phyloP scores from a whole-genome alignment of 1,140 invertebrate genomes.

The Scaptomyza montana region DNA sequence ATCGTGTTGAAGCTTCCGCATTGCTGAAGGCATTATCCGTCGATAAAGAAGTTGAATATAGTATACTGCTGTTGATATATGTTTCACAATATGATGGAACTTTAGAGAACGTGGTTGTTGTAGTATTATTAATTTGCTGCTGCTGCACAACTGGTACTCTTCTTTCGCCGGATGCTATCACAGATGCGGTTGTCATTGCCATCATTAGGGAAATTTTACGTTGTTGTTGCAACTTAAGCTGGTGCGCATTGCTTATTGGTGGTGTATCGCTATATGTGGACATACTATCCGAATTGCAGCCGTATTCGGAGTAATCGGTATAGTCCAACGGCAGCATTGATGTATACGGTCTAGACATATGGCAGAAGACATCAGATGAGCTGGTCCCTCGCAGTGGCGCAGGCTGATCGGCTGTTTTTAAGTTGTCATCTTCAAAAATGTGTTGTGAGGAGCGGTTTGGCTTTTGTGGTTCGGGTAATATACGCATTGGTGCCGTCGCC shows the following conservation, averaged over 20 bases:
- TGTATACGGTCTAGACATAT: slow-evolving; percentile 57
- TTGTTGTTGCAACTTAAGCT: slow-evolving; percentile 64
- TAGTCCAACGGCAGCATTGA: slow-evolving; percentile 83
- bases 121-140: slow-evolving; percentile 25
- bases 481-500: slow-evolving; percentile 83
- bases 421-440: slow-evolving; percentile 48
- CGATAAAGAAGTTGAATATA: neutral
- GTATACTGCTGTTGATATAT: neutral
- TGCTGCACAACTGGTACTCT: slow-evolving; percentile 49
- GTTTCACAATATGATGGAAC: neutral
- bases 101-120: no score
- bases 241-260: slow-evolving; percentile 53
- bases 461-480: slow-evolving; percentile 37
- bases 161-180: slow-evolving; percentile 80
- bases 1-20: neutral
- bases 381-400: slow-evolving; percentile 12
- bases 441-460: slow-evolving; percentile 25
- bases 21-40: slow-evolving; percentile 18
- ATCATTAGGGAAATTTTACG: slow-evolving; percentile 75
- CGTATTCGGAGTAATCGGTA: slow-evolving; percentile 88
- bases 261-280: slow-evolving; percentile 72
- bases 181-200: slow-evolving; percentile 81
- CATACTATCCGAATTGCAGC: slow-evolving; percentile 58
- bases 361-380: slow-evolving; percentile 36
- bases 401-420: neutral